These are phyloP conservation scores for Drosophila emarginata DNA, from an alignment of 2,888 invertebrate species.

Conservation along the genomic window DNA sequence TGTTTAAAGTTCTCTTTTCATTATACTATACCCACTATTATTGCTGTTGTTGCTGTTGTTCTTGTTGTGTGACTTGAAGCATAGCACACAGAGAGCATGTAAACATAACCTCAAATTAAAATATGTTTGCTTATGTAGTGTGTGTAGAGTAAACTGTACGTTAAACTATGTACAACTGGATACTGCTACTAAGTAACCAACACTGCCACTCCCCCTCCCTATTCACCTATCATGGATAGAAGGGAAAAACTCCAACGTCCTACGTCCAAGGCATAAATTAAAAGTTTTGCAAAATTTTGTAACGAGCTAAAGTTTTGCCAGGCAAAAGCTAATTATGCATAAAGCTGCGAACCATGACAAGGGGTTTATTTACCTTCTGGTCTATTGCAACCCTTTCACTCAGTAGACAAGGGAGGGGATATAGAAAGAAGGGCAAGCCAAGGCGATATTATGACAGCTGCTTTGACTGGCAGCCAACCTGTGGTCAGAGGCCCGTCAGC, in stretches of 20 bases:
- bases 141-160: constrained; percentile 46
- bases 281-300: constrained; percentile 40
- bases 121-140: constrained; percentile 64
- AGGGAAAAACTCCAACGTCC: background rate
- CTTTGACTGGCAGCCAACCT: constrained; percentile 49
- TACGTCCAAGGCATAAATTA: constrained; percentile 43
- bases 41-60: constrained; percentile 33
- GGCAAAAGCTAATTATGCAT: constrained; percentile 70
- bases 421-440: background rate
- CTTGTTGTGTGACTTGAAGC: constrained; percentile 60
- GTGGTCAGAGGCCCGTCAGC: constrained; percentile 60
- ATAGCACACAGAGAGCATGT: constrained; percentile 51
- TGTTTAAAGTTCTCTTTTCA: constrained; percentile 7
- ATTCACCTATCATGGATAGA: background rate
- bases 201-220: background rate
- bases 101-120: constrained; percentile 76
- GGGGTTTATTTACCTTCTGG: constrained; percentile 69
- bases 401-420: background rate
- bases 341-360: constrained; percentile 50
- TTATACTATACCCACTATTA: constrained; percentile 30
- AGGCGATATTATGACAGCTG: constrained; percentile 66
- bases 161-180: constrained; percentile 51
- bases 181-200: constrained; percentile 29
- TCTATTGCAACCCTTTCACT: constrained; percentile 26
- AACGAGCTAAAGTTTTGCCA: constrained; percentile 32